Base-by-base conservation (phyloP, 2,888 invertebrate species). In the Drosophila sordidula region DNA sequence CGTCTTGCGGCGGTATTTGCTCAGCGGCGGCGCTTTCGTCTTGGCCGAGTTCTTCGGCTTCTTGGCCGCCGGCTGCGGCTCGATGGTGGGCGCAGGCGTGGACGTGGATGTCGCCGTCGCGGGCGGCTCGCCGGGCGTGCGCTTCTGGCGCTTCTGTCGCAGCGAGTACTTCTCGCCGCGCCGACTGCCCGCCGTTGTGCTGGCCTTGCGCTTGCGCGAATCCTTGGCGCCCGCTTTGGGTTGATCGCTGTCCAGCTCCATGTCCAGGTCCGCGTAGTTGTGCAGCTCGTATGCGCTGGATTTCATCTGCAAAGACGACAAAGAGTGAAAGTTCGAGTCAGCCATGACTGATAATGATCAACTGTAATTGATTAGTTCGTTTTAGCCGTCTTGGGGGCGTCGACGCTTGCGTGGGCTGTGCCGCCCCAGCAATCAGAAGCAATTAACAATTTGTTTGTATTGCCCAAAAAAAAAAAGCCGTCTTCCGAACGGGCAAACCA, bases 1-100 rank as follows among this genome's bases (percentile, higher is more conserved):
- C 0, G 97, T 97, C 93, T 97, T 96, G 82, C 98, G 94, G 26
- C 97, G 93, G 93, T 98, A 98, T 92, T 97, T 98, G 93, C 97
- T 97, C 80, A 98, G 93, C 12, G 96, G 95, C 59, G 95, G 95
- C 26, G 95, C 94, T 90, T 95, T 93, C 80, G 95, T 93, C 89
- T 95, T 95, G 70, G 94, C 92, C 70, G 92, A 14, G 42, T 26
- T 71, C 63, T 76, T 71, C 16, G 6, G n/a, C 34, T 29, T 71
- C 44, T 58, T 39, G 34, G 14, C 6, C 32, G n/a, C 46, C n/a
- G 41, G 26, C 18, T 51, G 54, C 22, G 18, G 12, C 39, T 65
- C 54, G 6, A 29, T 5, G 34, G 22, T 22, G 8, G 47, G 49
- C 39, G 25, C 3, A 9, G 47, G 16, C 22, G 22, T 26, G 25